These are phyloP conservation scores for Orthonevra nobilis DNA, from an alignment of 2,888 invertebrate species.

Conservation along the genomic window DNA sequence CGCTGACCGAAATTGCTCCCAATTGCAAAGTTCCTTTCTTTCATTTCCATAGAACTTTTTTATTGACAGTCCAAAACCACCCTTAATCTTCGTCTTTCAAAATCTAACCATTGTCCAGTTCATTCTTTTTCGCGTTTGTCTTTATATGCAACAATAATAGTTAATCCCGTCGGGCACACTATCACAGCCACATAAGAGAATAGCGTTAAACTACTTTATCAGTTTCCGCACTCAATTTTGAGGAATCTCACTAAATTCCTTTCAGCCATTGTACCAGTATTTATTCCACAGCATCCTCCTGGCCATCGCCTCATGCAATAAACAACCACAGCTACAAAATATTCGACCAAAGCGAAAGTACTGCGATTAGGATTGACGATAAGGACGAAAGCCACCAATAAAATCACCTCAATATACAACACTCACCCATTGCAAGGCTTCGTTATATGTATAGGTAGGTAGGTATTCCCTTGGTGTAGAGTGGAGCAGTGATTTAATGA, in stretches of 20 bases:
- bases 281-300: not conserved
- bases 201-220: conserved; percentile 38
- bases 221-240: conserved; percentile 13
- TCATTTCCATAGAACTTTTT: too few species aligned
- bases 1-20: too few species aligned
- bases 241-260: conserved; percentile 8
- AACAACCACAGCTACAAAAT: conserved; percentile 12
- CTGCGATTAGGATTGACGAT: not conserved
- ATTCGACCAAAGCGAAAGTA: not conserved
- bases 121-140: too few species aligned
- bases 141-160: too few species aligned
- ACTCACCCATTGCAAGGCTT: conserved; percentile 14
- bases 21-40: too few species aligned
- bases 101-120: too few species aligned
- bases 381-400: conserved; percentile 18
- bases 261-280: conserved; percentile 15
- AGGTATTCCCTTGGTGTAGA: too few species aligned
- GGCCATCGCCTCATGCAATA: conserved; percentile 11
- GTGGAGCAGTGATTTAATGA: not conserved
- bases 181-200: too few species aligned
- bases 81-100: too few species aligned
- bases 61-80: too few species aligned
- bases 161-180: too few species aligned
- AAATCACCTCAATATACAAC: conserved; percentile 27
- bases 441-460: not conserved